phyloP scores from a whole-genome alignment of 2,888 invertebrate species.

The Trachelus tabidus region DNA sequence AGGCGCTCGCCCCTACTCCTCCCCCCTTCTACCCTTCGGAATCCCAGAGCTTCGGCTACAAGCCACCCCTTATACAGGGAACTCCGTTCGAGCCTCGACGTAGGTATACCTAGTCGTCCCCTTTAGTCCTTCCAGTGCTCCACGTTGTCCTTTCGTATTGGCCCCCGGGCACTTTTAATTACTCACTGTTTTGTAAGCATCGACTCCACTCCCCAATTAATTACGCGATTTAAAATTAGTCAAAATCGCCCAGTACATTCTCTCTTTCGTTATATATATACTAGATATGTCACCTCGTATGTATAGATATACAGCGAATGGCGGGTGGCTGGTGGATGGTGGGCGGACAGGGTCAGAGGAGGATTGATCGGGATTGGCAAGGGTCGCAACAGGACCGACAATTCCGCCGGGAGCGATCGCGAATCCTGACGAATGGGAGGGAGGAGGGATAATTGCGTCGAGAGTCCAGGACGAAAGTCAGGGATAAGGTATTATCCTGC shows the following conservation, averaged over 20 bases:
- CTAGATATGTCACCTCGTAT: not conserved
- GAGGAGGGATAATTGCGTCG: not conserved
- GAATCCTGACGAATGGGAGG: not conserved
- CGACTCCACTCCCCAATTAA: conserved; percentile 29
- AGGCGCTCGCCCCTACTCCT: conserved; percentile 51
- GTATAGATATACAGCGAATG: not conserved
- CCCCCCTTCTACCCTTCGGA: conserved; percentile 12
- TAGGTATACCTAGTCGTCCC: not conserved
- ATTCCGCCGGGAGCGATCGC: not conserved
- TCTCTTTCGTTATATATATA: not conserved
- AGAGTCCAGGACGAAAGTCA: not conserved
- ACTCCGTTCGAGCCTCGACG: not conserved
- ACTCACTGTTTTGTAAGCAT: conserved; percentile 18
- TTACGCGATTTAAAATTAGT: conserved; percentile 28
- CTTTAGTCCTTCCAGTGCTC: conserved; percentile 5
- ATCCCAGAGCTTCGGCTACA: not conserved
- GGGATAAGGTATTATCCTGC: not conserved
- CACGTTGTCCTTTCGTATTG: conserved; percentile 14
- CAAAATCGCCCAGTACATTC: conserved; percentile 10
- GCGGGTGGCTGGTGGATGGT: not conserved
- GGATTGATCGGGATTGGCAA: not conserved
- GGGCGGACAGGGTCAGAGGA: not conserved
- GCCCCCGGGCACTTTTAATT: conserved; percentile 28
- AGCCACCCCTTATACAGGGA: not conserved
- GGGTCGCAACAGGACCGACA: not conserved